A percentile compares a stretch with the other conserved stretches of the same genome.
Conservation (phyloP, 2,888 invertebrate species). For the Geophilus truncorum region DNA sequence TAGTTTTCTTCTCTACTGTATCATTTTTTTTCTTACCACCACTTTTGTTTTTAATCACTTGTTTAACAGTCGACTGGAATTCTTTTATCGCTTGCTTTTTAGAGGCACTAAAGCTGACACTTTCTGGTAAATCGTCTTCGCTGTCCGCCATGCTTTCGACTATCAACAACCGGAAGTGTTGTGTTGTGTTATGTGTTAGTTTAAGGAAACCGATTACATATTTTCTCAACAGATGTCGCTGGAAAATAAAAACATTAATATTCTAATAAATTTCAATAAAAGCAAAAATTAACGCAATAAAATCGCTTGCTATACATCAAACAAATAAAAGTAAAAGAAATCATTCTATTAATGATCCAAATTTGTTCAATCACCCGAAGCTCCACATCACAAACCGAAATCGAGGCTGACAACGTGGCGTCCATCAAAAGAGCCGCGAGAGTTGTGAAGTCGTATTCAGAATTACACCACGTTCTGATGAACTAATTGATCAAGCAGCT, state of each 20-base stretch:
- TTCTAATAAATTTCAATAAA: neutral
- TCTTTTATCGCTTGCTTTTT: neutral
- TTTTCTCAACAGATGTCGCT: neutral
- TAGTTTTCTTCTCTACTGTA: neutral
- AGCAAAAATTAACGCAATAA: neutral
- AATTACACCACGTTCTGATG: neutral
- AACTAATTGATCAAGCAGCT: neutral
- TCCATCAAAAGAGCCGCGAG: neutral
- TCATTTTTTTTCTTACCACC: neutral
- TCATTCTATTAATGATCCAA: neutral
- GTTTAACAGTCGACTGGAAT: neutral
- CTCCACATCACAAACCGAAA: neutral
- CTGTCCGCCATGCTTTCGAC: neutral
- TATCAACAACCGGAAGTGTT: neutral
- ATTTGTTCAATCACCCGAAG: neutral
- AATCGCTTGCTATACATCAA: neutral
- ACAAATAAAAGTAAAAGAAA: neutral
- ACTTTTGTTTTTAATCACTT: neutral
- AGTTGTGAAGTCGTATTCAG: neutral
- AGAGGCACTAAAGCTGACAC: neutral
- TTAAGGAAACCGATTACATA: too few species aligned
- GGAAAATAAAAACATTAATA: neutral
- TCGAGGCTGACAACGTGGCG: constrained; percentile 32
- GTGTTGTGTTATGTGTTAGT: too few species aligned
- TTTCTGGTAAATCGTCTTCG: constrained; percentile 14